Evolutionary conservation across 2,888 invertebrate genomes (phyloP).

Genomic region (Mactromeris polynyma): DNA sequence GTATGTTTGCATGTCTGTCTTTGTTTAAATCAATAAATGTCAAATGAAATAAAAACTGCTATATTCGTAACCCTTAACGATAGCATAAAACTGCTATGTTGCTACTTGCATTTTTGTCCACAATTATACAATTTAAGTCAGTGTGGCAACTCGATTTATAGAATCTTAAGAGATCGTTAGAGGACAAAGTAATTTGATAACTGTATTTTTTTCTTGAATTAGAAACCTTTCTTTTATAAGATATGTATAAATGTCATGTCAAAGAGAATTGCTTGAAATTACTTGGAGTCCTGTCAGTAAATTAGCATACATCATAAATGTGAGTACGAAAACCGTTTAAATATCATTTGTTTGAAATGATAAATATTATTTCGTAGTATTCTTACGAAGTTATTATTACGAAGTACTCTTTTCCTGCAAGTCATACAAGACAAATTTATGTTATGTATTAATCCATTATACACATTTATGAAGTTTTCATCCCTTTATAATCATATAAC

Average conservation of each 20-base stretch:
- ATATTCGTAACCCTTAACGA: neutral
- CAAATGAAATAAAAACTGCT: neutral
- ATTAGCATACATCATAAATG: neutral
- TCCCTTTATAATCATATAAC: neutral
- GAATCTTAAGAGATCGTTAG: neutral
- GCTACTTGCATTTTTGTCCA: neutral
- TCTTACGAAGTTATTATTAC: no score
- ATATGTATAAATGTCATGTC: neutral
- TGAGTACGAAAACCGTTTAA: neutral
- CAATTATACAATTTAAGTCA: neutral
- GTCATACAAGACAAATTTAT: neutral
- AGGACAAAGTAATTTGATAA: neutral
- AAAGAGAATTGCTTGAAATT: neutral
- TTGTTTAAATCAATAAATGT: neutral
- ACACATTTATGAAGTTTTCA: no score
- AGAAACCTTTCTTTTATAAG: neutral
- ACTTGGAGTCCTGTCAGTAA: neutral
- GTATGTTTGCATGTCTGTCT: conserved; percentile 45
- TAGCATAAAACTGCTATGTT: neutral
- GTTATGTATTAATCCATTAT: no score
- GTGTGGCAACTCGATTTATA: neutral
- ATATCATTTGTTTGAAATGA: neutral
- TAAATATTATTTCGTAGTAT: no score
- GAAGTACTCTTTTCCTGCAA: neutral
- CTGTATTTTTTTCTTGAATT: neutral